phyloP scores from a whole-genome alignment of 2,888 invertebrate genomes.

The Athripsodes cinereus region DNA sequence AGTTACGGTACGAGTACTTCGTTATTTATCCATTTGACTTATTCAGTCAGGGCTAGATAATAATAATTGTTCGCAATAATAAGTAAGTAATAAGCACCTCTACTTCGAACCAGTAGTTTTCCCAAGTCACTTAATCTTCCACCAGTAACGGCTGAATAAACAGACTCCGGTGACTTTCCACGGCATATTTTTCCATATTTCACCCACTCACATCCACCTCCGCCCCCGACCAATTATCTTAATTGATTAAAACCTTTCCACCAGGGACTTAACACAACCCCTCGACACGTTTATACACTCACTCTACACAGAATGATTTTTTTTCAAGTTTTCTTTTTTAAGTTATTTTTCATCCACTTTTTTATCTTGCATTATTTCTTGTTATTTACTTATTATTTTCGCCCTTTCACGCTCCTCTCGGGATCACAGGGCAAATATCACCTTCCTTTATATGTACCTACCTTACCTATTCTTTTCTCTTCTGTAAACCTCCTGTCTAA shows the following conservation, averaged over 20 bases:
- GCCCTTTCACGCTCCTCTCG: too few species aligned
- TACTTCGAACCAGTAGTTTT: not conserved
- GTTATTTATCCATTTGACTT: too few species aligned
- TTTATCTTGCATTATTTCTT: not conserved
- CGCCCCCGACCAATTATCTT: not conserved
- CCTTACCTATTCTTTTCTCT: too few species aligned
- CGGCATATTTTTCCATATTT: slow-evolving; percentile 1
- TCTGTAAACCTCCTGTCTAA: too few species aligned
- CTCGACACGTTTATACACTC: not conserved
- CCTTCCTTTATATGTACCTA: too few species aligned
- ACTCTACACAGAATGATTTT: not conserved
- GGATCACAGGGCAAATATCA: too few species aligned
- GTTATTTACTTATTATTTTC: too few species aligned
- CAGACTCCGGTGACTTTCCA: slow-evolving; percentile 1
- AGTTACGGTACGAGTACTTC: too few species aligned
- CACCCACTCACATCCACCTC: not conserved
- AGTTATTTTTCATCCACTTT: not conserved
- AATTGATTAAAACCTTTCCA: slow-evolving; percentile 1
- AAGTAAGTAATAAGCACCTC: not conserved
- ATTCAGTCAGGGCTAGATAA: too few species aligned
- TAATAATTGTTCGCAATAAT: not conserved
- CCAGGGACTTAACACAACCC: not conserved
- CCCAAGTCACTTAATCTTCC: not conserved
- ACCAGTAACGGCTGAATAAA: not conserved
- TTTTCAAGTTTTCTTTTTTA: not conserved